Evolutionary conservation across 37 sponge, comb jelly and placozoan genomes (phyloP).

Genomic region (Theonella swinhoei): DNA sequence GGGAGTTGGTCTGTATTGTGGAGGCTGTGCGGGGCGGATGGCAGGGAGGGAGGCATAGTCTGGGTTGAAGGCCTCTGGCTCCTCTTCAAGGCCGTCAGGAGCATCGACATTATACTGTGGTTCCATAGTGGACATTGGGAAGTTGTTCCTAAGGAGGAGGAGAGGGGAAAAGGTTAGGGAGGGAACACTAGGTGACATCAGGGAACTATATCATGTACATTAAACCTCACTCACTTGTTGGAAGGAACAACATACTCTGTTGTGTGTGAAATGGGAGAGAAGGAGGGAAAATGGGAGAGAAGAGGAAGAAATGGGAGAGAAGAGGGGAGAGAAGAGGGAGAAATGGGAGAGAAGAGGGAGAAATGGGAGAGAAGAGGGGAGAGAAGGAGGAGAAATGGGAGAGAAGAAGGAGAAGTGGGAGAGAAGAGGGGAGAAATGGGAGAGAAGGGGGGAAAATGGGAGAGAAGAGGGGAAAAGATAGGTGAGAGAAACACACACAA

Average conservation of each 20-base stretch:
- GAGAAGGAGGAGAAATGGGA: too few relatives aligned
- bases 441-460: too few relatives aligned
- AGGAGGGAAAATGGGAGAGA: neutral
- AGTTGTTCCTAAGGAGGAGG: neutral
- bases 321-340: neutral
- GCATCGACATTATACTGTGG: neutral
- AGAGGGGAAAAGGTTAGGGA: neutral
- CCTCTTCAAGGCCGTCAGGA: neutral
- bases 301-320: neutral
- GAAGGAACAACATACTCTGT: too few relatives aligned
- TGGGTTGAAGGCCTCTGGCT: slow-evolving; percentile 58
- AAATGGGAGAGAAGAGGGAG: neutral
- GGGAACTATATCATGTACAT: too few relatives aligned
- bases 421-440: too few relatives aligned
- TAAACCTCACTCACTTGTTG: too few relatives aligned
- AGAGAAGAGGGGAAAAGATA: too few relatives aligned
- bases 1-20: slow-evolving; percentile 71
- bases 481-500: too few relatives aligned
- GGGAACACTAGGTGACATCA: neutral
- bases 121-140: neutral
- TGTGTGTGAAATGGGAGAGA: too few relatives aligned
- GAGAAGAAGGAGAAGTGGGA: too few relatives aligned
- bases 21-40: slow-evolving; percentile 58
- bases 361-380: neutral
- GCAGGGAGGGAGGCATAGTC: slow-evolving; percentile 71